A percentile compares a stretch with the other conserved stretches of the same genome.
phyloP scores from a whole-genome alignment of 1,140 invertebrate species.

The Drosophila nikananu region DNA sequence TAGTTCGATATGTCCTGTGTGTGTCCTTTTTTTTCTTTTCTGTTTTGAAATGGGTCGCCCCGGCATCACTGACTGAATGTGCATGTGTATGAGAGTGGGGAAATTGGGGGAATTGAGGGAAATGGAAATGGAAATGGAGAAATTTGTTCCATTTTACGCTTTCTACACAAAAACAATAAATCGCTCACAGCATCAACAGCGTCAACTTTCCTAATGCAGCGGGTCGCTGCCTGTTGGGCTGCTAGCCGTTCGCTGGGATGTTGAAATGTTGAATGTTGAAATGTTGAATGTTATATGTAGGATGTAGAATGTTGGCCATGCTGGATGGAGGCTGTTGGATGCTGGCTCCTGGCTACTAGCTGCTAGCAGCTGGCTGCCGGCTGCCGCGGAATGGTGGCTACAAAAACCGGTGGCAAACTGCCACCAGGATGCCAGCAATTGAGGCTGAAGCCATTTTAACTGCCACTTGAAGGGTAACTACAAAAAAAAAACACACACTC shows the following conservation, averaged over 20 bases:
- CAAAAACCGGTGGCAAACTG: conserved; percentile 29
- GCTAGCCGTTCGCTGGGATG: conserved; percentile 6
- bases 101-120: background rate
- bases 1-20: conserved; percentile 32
- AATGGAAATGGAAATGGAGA: conserved; percentile 19
- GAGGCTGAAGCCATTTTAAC: conserved; percentile 81
- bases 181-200: conserved; percentile 77
- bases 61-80: conserved; percentile 16
- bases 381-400: conserved; percentile 41
- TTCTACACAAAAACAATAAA: conserved; percentile 81
- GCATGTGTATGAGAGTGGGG: background rate
- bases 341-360: background rate
- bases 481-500: conserved; percentile 39
- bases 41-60: conserved; percentile 15
- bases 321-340: conserved; percentile 10
- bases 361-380: background rate
- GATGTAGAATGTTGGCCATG: conserved; percentile 27
- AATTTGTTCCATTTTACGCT: conserved; percentile 82
- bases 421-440: conserved; percentile 64
- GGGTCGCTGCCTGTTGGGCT: conserved; percentile 39
- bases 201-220: conserved; percentile 80
- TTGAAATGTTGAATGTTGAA: conserved; percentile 39
- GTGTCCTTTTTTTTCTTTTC: background rate
- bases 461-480: conserved; percentile 75
- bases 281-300: conserved; percentile 32